Conservation (phyloP, 2,113 vertebrate genomes). For the Podocnemis expansa region DNA sequence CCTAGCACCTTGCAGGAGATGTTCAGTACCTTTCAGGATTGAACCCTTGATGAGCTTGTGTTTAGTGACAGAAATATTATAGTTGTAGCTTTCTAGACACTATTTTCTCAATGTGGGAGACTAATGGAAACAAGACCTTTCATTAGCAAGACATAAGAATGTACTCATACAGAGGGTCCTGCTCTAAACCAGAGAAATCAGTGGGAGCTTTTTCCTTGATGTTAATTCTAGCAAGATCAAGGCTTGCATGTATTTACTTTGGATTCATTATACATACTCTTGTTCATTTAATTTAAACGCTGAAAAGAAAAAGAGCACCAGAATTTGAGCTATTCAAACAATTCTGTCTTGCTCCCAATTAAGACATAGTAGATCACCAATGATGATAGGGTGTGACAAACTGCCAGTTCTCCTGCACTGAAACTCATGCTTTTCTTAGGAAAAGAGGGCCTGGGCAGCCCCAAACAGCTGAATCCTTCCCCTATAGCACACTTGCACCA, state of each 20-base stretch:
- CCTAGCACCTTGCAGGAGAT: neutral
- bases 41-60: neutral
- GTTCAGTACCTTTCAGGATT: neutral
- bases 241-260: too few species aligned
- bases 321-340: slow-evolving; percentile 5
- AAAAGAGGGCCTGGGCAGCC: too few species aligned
- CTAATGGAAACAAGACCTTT: too few species aligned
- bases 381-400: slow-evolving; percentile 12
- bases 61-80: neutral
- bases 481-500: too few species aligned
- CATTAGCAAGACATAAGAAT: neutral
- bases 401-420: too few species aligned
- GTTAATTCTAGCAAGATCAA: neutral
- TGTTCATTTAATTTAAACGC: neutral
- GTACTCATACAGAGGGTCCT: neutral
- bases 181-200: neutral
- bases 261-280: neutral
- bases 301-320: neutral
- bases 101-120: neutral
- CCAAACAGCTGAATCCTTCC: too few species aligned
- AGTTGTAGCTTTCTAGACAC: neutral
- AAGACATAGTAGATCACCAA: neutral
- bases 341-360: neutral
- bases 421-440: too few species aligned
- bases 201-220: neutral